Evolutionary conservation across 2,888 invertebrate species (phyloP).

Genomic region (Saturnia pavonia): DNA sequence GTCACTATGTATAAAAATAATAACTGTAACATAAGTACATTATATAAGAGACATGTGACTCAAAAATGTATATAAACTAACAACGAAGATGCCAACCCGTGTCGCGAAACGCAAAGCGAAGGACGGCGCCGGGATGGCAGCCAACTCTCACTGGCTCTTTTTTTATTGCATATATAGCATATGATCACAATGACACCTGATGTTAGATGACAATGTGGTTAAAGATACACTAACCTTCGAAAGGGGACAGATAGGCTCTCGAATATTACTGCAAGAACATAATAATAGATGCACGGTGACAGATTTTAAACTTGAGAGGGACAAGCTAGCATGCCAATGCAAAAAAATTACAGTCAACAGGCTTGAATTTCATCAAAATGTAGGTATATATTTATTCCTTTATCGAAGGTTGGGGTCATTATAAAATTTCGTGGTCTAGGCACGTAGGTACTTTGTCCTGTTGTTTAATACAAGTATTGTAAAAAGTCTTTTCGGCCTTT

Average conservation of each 20-base stretch:
- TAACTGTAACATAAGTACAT: background rate
- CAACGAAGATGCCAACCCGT: background rate
- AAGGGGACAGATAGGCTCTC: background rate
- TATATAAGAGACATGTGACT: slow-evolving; percentile 11
- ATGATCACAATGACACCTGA: background rate
- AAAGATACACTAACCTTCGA: background rate
- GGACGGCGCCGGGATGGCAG: background rate
- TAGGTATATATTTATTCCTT: no score
- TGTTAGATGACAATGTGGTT: background rate
- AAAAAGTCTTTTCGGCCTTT: no score
- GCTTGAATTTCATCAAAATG: no score
- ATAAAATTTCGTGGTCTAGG: no score
- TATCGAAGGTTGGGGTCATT: no score
- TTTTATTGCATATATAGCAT: background rate
- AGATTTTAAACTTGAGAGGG: no score
- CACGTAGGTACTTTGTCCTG: no score
- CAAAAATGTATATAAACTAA: background rate
- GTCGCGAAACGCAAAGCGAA: background rate
- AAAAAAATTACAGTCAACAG: background rate
- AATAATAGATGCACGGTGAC: no score
- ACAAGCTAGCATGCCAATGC: background rate
- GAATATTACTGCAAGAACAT: no score
- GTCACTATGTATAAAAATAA: no score
- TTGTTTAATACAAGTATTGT: no score
- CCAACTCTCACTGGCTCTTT: background rate